Evolutionary conservation across 1,140 invertebrate species (phyloP), one percentile per base, ranked within the genome.

Genomic region (Diprion similis): DNA sequence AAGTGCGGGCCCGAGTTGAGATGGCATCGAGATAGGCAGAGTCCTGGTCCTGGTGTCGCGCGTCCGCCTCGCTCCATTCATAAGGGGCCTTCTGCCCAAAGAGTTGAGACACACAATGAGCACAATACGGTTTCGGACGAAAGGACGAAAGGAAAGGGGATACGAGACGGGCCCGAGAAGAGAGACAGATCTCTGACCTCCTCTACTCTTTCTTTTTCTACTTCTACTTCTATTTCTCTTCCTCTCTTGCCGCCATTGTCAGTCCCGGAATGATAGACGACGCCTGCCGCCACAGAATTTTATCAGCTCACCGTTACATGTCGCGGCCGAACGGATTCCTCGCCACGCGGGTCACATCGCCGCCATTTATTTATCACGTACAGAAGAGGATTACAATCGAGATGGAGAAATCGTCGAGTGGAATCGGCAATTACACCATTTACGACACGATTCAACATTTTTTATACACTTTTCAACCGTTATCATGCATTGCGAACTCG

Each of bases 221-320:
- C 6, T 37, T 37, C 51, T 17, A 8, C 11, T 59, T 17, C 51
- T 59, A 13, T 59, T 17, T 59, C 51, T 59, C 51, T 59, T 59
- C 51, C 51, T 59, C 51, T 59, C 51, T 17, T 15, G 11, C 51
- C 11, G 18, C 11, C 66, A 68, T 68, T 68, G 66, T 68, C 10
- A 68, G 19, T 24, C 19, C 66, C 71, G n/a, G 71, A 11, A 77
- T 77, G 74, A 77, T 72, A 64, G 46, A 77, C 74, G 76, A 75
- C 66, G 74, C 47, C 66, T 70, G 68, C 59, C 48, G 48, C 18
- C 51, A 68, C 68, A 75, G 51, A 76, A 76, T 77, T 74, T 76
- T 77, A 77, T 76, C 76, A 76, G 70, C 71, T 19, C 17, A 51
- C 37, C 46, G 46, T 8, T 69, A 48, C 71, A 75, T 68, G 66